Evolutionary conservation across 2,113 vertebrate genomes (phyloP), one percentile per base, ranked within the genome.

Genomic region (Tetraodon nigroviridis): DNA sequence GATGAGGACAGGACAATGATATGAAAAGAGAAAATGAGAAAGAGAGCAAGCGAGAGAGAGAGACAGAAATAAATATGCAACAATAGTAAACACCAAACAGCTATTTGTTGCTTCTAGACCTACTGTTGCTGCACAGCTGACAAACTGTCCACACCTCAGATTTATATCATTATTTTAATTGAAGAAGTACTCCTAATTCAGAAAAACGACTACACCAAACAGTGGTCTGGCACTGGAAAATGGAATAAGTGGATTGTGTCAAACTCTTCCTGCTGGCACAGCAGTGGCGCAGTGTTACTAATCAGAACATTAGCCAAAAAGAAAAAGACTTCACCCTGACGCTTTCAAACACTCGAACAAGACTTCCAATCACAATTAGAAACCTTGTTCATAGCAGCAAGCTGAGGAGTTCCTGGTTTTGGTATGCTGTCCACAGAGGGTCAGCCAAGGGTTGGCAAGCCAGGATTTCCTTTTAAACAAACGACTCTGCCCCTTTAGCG

Each of bases 381-480:
- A 66, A 66, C 27, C 24, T 44, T 59, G 45, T 45, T 54, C 60
- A 58, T 52, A 57, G 62, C 4, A 59, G 61, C 37, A 60, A 60
- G 50, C 44, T 41, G 42, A 75, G 13, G 53, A 69, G 10, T 7
- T 18, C 16, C 37, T 47, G 13, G 14, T 44, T 24, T 52, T 54
- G 20, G 51, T 64, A 52, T 67, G 75, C 66, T 62, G 68, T 55
- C 49, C 65, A 20, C 45, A 19, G 55, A 68, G 65, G 79, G 64
- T 74, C 65, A 73, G 49, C 72, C 45, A 45, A 82, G 67, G 65
- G 45, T 40, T 77, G 19, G 20, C 19, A n/a, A 69, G 73, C 61
- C 37, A 53, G 56, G 59, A 45, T 68, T 78, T 78, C 57, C 71
- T 61, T 75, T 80, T 7, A 72, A 61, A 69, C 51, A 57, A 80